Evolutionary conservation across 2,888 invertebrate genomes (phyloP), one percentile per base, ranked within the genome.

Genomic region (Oligia strigilis): DNA sequence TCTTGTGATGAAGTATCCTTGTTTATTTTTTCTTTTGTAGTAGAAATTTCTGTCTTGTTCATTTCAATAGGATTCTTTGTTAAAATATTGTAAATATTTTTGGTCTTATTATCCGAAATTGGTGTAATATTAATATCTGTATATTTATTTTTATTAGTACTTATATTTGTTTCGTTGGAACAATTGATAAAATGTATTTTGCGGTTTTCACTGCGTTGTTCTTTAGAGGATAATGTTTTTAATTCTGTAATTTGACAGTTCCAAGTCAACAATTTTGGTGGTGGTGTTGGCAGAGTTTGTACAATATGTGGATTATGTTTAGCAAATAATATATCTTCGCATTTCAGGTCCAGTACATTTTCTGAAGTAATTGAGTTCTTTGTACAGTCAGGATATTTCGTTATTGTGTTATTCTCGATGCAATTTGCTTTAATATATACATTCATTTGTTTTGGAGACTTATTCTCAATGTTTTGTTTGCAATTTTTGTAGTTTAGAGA

Each of bases 311-410:
- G 52, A 75, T 86, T 83, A 66, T 83, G 14, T 36, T 70, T 40
- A 5, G 65, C 17, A 81, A 83, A 86, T 55, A 46, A 29, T 23
- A 58, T 43, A 29, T 70, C 67, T 29, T 81, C 77, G 23, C 87
- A 86, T 75, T 75, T 65, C 5, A 86, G 14, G 23, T 73, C 43
- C 0, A 78, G 11, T 67, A 23, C 8, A 55, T 75, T 55, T 29
- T 74, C 29, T 23, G 46, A 55, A 55, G 40, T 19, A 64, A n/a
- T 46, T 4, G n/a, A n/a, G 9, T 65, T 19, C 23, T 75, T 74
- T n/a, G 64, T 67, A 49, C 86, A 86, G 14, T 81, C 55, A 49
- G 72, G 62, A 72, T 86, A 86, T 46, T 75, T 81, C 2, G 72
- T 74, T 19, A 64, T 70, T 64, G 81, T 84, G n/a, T 78, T 66